Evolutionary conservation across 2,797 vertebrate species (phyloP).

Genomic region (Helostoma temminkii): DNA sequence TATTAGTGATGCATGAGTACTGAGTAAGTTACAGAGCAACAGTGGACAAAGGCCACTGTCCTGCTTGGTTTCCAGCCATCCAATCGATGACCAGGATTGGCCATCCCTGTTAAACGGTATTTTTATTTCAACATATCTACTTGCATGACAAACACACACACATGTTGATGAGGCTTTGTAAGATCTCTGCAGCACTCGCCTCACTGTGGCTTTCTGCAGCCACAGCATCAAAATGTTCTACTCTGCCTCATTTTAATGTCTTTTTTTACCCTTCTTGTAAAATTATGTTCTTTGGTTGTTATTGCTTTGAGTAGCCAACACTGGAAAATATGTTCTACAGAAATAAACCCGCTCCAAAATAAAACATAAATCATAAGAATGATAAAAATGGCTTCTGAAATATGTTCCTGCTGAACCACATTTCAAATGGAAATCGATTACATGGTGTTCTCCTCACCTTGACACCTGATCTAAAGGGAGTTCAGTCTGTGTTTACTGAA

Average conservation of each 20-base stretch:
- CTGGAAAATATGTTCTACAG: neutral
- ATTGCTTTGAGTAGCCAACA: neutral
- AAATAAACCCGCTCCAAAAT: neutral
- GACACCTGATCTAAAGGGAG: constrained; percentile 12
- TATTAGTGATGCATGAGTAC: too few relatives aligned
- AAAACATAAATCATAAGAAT: neutral
- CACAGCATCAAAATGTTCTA: neutral
- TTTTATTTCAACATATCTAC: too few relatives aligned
- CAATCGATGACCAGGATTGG: too few relatives aligned
- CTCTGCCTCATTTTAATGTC: neutral
- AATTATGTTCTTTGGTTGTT: neutral
- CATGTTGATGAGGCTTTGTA: constrained; percentile 17
- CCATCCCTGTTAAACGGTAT: too few relatives aligned
- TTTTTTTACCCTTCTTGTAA: neutral
- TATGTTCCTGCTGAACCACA: neutral
- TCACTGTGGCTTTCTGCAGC: too few relatives aligned
- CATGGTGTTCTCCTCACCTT: neutral
- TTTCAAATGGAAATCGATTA: constrained; percentile 20
- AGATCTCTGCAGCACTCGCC: too few relatives aligned
- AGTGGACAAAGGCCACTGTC: too few relatives aligned
- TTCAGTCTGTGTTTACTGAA: constrained; percentile 31
- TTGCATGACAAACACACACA: neutral
- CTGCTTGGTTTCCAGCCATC: too few relatives aligned
- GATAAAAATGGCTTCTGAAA: neutral
- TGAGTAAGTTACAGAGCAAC: too few relatives aligned